These are phyloP conservation scores for Diplazon laetatorius DNA, from an alignment of 2,888 invertebrate species.

Conservation along the genomic window DNA sequence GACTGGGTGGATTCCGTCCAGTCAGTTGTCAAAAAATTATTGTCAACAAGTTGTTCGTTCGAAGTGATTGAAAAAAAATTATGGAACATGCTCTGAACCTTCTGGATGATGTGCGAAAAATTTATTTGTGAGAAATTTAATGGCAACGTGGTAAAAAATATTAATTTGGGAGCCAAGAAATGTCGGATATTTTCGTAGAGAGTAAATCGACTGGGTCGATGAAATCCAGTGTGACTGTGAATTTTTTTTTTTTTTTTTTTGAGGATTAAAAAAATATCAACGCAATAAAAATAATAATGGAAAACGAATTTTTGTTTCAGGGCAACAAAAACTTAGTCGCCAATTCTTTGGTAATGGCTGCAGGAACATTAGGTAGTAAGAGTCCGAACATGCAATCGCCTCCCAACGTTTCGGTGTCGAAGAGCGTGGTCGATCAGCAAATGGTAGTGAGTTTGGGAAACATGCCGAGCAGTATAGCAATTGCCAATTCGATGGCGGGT, in stretches of 20 bases:
- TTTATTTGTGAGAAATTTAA: no score
- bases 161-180: no score
- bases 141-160: no score
- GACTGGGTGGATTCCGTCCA: no score
- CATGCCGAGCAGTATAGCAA: slow-evolving; percentile 84
- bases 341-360: slow-evolving; percentile 88
- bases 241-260: background rate
- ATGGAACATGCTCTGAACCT: no score
- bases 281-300: background rate
- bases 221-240: no score
- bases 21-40: no score
- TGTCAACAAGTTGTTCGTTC: no score
- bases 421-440: slow-evolving; percentile 85
- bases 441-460: slow-evolving; percentile 85
- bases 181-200: no score
- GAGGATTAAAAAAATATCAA: background rate
- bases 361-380: slow-evolving; percentile 91
- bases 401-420: slow-evolving; percentile 91
- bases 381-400: slow-evolving; percentile 94
- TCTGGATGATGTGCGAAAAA: no score
- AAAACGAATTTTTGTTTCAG: slow-evolving; percentile 84
- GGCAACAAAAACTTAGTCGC: slow-evolving; percentile 89
- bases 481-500: slow-evolving; percentile 82
- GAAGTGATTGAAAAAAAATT: no score
- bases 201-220: no score